Percentiles rank a stretch among this genome's conserved stretches.
phyloP scores from a whole-genome alignment of 2,888 invertebrate species.

The Thelaira solivaga region DNA sequence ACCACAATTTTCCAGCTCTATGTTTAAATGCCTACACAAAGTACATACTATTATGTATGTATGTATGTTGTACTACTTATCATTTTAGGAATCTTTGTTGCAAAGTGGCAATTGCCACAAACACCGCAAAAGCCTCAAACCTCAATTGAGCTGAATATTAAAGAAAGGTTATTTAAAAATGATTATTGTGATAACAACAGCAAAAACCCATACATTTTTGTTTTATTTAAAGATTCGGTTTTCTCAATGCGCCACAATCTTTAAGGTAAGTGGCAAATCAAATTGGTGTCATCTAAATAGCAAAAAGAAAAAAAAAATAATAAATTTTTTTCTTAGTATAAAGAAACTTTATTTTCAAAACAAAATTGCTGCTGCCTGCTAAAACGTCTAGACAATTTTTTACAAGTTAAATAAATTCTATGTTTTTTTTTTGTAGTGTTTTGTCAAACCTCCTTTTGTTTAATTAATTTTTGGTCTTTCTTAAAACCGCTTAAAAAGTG shows the following conservation, averaged over 20 bases:
- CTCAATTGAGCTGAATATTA: conserved; percentile 24
- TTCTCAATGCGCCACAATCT: conserved; percentile 13
- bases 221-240: not conserved
- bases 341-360: not conserved
- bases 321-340: not conserved
- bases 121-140: conserved; percentile 17
- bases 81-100: conserved; percentile 55
- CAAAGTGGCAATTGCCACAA: conserved; percentile 46
- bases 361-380: not conserved
- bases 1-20: not conserved
- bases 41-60: not conserved
- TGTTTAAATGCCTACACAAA: not conserved
- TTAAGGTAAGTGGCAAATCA: conserved; percentile 43
- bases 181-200: conserved; percentile 41
- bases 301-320: not conserved
- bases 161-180: conserved; percentile 52
- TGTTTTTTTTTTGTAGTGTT: not conserved
- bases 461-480: no score
- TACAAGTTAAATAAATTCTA: not conserved
- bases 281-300: conserved; percentile 47
- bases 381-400: conserved; percentile 29
- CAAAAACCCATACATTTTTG: not conserved
- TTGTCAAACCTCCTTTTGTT: no score
- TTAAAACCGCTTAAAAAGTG: no score
- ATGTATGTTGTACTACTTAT: conserved; percentile 32